Percentiles rank a stretch among this genome's conserved stretches.
phyloP scores from a whole-genome alignment of 2,888 invertebrate species.

The Drosophila picticornis region DNA sequence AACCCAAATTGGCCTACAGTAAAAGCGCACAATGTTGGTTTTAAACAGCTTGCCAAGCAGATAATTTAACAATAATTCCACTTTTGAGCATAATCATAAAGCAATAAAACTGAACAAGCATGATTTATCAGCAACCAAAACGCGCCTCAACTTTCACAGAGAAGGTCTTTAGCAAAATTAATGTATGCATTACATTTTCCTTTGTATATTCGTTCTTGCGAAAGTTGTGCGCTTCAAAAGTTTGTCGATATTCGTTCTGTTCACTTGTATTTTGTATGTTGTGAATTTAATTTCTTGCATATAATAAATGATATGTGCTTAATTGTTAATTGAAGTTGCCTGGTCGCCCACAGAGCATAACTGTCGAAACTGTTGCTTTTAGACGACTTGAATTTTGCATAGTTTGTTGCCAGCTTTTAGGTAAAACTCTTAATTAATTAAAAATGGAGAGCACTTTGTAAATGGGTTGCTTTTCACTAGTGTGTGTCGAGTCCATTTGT shows the following conservation, averaged over 20 bases:
- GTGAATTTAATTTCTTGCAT: background rate
- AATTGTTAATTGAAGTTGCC: background rate
- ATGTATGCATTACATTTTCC: background rate
- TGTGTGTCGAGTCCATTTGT: background rate
- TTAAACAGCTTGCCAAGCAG: background rate
- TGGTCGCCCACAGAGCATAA: background rate
- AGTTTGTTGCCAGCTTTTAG: slow-evolving; percentile 12
- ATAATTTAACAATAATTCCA: background rate
- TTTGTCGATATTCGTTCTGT: background rate
- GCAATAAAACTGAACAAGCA: background rate
- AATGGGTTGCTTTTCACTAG: background rate
- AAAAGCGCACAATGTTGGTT: background rate
- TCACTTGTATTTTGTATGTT: background rate
- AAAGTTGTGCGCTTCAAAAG: background rate
- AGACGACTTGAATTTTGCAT: slow-evolving; percentile 14
- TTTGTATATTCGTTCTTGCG: background rate
- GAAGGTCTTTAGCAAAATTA: background rate
- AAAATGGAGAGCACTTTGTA: slow-evolving; percentile 43
- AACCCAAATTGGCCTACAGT: slow-evolving; percentile 2
- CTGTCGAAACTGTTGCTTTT: background rate
- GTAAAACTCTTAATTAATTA: slow-evolving; percentile 50
- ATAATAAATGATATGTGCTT: background rate
- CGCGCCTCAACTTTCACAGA: background rate
- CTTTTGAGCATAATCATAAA: background rate
- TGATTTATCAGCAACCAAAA: background rate